A percentile compares a stretch with the other conserved stretches of the same genome.
phyloP scores from a whole-genome alignment of 2,888 invertebrate species.

The Philereme transversata region DNA sequence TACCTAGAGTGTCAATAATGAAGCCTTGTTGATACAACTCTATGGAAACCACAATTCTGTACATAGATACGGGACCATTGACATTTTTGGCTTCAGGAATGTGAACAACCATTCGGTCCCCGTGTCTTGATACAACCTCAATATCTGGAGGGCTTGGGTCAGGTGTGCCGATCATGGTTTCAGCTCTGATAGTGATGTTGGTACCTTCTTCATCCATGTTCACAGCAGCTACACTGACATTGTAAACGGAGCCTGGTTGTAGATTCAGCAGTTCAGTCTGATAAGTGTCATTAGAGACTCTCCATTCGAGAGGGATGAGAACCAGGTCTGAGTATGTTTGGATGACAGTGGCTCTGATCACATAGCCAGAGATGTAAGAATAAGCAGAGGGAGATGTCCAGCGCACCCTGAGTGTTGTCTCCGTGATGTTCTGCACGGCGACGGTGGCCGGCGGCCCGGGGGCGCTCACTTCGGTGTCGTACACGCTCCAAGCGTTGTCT shows the following conservation, averaged over 20 bases:
- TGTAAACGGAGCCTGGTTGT: slow-evolving; percentile 90
- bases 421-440: slow-evolving; percentile 83
- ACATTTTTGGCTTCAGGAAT: slow-evolving; percentile 88
- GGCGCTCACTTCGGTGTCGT: slow-evolving; percentile 85
- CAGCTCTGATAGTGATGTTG: slow-evolving; percentile 79
- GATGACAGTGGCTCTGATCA: slow-evolving; percentile 80
- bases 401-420: slow-evolving; percentile 84
- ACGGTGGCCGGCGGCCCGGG: slow-evolving; percentile 89
- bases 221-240: slow-evolving; percentile 87
- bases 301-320: slow-evolving; percentile 81
- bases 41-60: slow-evolving; percentile 89
- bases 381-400: slow-evolving; percentile 85
- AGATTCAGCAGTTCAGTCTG: slow-evolving; percentile 85
- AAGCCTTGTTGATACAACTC: slow-evolving; percentile 86
- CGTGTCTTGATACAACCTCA: slow-evolving; percentile 84
- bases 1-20: slow-evolving; percentile 84
- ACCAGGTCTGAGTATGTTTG: slow-evolving; percentile 83
- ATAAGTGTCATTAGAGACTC: slow-evolving; percentile 83
- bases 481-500: slow-evolving; percentile 86
- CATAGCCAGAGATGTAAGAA: slow-evolving; percentile 80
- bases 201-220: slow-evolving; percentile 85
- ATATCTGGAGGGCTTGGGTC: slow-evolving; percentile 89
- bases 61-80: slow-evolving; percentile 90
- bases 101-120: slow-evolving; percentile 86
- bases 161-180: slow-evolving; percentile 89